These are phyloP conservation scores for Sarcophaga caerulescens DNA, from an alignment of 2,888 invertebrate genomes.

Conservation along the genomic window DNA sequence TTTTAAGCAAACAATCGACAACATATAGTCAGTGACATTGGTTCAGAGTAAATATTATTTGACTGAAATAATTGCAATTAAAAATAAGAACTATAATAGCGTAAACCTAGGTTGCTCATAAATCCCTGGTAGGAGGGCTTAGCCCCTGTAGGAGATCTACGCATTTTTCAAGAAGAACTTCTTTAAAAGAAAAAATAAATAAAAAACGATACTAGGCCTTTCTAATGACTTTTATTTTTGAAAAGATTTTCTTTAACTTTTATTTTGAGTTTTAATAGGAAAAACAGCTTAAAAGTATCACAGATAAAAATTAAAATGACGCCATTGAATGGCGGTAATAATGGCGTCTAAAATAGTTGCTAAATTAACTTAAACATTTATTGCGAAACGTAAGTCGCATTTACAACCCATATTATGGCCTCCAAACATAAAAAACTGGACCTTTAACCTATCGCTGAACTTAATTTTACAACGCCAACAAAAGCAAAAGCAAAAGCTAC, in stretches of 20 bases:
- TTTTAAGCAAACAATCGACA: no score
- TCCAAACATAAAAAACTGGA: constrained; percentile 51
- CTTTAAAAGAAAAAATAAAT: neutral
- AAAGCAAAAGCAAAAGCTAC: neutral
- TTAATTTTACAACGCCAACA: constrained; percentile 44
- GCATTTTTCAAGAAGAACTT: no score
- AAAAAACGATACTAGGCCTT: neutral
- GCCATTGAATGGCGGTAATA: constrained; percentile 77
- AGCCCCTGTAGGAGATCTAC: no score
- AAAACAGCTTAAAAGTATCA: constrained; percentile 28
- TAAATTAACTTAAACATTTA: constrained; percentile 68
- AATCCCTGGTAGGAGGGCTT: no score
- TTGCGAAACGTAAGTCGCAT: constrained; percentile 35
- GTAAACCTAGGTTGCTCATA: no score
- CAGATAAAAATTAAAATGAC: constrained; percentile 79
- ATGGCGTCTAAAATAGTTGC: constrained; percentile 76
- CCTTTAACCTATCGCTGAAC: constrained; percentile 41
- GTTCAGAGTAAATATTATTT: no score
- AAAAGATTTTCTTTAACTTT: neutral
- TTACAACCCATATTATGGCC: neutral
- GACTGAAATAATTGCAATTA: neutral
- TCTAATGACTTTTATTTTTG: neutral
- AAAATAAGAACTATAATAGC: neutral
- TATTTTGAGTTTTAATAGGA: neutral
- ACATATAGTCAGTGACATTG: no score